Base-by-base conservation (phyloP, 2,113 vertebrate genomes). In the Microcebus ravelobensis region DNA sequence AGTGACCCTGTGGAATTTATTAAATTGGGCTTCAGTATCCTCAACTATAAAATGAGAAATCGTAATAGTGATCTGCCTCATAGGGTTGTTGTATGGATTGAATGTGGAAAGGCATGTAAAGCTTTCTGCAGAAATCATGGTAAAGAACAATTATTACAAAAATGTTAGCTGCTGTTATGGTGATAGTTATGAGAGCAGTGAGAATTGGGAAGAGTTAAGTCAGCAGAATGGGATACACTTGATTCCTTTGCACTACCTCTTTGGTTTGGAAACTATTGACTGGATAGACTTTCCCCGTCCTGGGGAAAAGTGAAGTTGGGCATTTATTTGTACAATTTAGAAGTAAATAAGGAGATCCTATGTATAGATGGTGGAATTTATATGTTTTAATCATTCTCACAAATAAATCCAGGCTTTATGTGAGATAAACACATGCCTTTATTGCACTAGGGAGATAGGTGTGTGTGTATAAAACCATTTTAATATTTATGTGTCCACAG, bases 31-130 rank as follows among this genome's bases (percentile, higher is more conserved):
- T 89, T 73, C 42, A 87, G 39, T 74, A 55, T 91, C 50, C 21
- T 93, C 59, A 57, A 27, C 25, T 82, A 2, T 13, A 67, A 96
- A 85, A 67, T 87, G 61, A 63, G 81, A 93, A 86, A 94, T 50
- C 25, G 0, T 61, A 79, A 52, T 52, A 74, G 6, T 10, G 18
- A 52, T 52, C 63, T 77, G 36, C 27, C 42, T 94, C 25, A 23
- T 31, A 70, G n/a, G 6, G 25, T 17, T 73, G 12, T 80, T 67
- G 4, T 57, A 36, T 82, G 42, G 9, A 45, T 10, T 93, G 17
- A 50, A 39, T 68, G 27, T 27, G 36, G 20, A 55, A 73, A 91
- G n/a, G 1, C 52, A 73, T 12, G 15, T 23, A 36, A 48, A 81
- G 20, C 2, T 25, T 86, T 94, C 90, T 77, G 25, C 31, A 68